A percentile compares a stretch with the other conserved stretches of the same genome.
These are phyloP conservation scores for Microctenopoma stevenorrisi DNA, from an alignment of 2,797 vertebrate genomes.

Conservation along the genomic window DNA sequence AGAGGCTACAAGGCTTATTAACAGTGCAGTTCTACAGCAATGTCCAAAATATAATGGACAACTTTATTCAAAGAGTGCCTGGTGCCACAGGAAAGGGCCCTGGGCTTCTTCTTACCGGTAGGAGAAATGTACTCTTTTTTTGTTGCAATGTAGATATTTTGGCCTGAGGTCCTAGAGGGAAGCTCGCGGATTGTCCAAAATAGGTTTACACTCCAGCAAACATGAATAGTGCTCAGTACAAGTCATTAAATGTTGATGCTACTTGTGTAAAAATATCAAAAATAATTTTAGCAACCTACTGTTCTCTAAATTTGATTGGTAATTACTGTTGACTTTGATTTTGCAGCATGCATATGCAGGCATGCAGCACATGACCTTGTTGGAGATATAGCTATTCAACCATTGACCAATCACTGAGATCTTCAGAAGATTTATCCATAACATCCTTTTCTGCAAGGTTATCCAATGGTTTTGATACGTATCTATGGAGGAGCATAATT, in stretches of 20 bases:
- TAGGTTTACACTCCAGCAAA: constrained; percentile 6
- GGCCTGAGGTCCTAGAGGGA: constrained; percentile 7
- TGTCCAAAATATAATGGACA: background rate
- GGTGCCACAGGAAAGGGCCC: constrained; percentile 2
- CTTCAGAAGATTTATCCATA: too few species aligned
- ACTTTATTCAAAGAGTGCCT: background rate
- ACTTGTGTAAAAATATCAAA: constrained; percentile 8
- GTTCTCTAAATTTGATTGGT: too few species aligned
- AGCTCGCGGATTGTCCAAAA: constrained; percentile 14
- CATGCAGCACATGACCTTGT: too few species aligned
- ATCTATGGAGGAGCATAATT: too few species aligned
- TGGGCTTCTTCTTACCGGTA: constrained; percentile 1
- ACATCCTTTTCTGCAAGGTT: too few species aligned
- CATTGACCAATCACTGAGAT: too few species aligned
- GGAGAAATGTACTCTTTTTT: background rate
- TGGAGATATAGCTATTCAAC: too few species aligned
- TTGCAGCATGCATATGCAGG: too few species aligned
- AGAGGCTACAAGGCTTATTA: constrained; percentile 4
- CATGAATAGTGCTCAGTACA: constrained; percentile 21
- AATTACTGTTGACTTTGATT: too few species aligned
- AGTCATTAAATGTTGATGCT: constrained; percentile 20
- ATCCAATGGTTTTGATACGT: too few species aligned
- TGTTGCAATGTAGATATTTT: constrained; percentile 7
- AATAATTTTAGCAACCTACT: background rate
- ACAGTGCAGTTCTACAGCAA: background rate